A percentile compares a stretch with the other conserved stretches of the same genome.
phyloP scores from a whole-genome alignment of 2,113 vertebrate species.

The Pagrus major region DNA sequence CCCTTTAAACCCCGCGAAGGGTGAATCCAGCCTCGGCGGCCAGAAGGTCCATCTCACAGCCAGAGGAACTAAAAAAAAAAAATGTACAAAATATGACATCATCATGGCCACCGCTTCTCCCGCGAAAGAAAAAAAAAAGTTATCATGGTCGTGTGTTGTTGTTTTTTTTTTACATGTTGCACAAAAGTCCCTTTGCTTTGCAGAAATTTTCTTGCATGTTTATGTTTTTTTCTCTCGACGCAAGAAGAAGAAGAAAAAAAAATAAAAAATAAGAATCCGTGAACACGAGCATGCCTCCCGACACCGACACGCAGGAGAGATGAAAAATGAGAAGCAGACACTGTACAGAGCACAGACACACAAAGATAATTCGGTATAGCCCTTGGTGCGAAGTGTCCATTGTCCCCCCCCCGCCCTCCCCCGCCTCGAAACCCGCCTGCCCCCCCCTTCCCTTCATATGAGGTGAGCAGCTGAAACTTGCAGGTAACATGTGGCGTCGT shows the following conservation, averaged over 20 bases:
- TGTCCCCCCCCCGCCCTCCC: slow-evolving; percentile 13
- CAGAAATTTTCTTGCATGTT: slow-evolving; percentile 50
- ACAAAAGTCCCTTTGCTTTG: slow-evolving; percentile 46
- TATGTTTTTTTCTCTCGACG: slow-evolving; percentile 34
- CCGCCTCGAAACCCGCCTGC: background rate
- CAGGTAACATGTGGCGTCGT: slow-evolving; percentile 46
- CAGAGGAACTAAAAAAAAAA: slow-evolving; percentile 25
- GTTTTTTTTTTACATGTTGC: slow-evolving; percentile 42
- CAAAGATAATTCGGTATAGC: slow-evolving; percentile 82
- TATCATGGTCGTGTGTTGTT: background rate
- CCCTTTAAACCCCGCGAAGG: slow-evolving; percentile 16
- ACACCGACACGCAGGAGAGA: slow-evolving; percentile 54
- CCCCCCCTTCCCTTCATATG: slow-evolving; percentile 11
- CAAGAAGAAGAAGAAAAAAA: slow-evolving; percentile 21
- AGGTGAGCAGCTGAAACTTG: slow-evolving; percentile 71
- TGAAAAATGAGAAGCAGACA: slow-evolving; percentile 64
- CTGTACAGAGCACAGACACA: slow-evolving; percentile 79
- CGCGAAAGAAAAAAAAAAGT: background rate
- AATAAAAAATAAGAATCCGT: background rate
- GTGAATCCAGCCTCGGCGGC: slow-evolving; percentile 20
- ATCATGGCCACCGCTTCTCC: slow-evolving; percentile 22
- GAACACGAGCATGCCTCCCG: slow-evolving; percentile 65
- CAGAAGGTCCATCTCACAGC: slow-evolving; percentile 58
- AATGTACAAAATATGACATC: slow-evolving; percentile 68
- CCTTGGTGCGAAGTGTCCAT: slow-evolving; percentile 84